Evolutionary conservation across 2,888 invertebrate species (phyloP).

Genomic region (Eueremaeus valkanovi): DNA sequence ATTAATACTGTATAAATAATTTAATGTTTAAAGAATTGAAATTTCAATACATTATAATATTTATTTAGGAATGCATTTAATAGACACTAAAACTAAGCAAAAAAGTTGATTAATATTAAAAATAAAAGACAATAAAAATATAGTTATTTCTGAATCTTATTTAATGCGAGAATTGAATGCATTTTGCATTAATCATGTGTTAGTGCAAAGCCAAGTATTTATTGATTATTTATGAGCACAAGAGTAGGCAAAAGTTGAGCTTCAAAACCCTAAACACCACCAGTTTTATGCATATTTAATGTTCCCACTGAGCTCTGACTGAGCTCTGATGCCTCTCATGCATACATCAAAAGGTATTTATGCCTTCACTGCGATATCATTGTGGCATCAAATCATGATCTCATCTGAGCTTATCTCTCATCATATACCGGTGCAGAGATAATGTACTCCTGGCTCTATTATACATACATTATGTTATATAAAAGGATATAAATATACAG

Average conservation of each 20-base stretch:
- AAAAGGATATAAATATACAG: no score
- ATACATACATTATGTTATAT: not conserved
- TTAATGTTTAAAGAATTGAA: no score
- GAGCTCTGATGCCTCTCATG: constrained; percentile 13
- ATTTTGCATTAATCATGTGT: not conserved
- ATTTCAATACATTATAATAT: no score
- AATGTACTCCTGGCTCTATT: no score
- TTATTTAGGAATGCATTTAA: no score
- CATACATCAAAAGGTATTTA: constrained; percentile 19
- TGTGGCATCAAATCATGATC: constrained; percentile 11
- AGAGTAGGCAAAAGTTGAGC: not conserved
- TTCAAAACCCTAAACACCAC: constrained; percentile 9
- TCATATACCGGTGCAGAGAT: not conserved
- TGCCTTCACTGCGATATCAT: constrained; percentile 7
- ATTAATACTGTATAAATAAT: no score
- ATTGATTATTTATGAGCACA: constrained; percentile 31
- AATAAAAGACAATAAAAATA: no score
- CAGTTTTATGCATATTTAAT: constrained; percentile 33
- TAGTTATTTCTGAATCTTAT: no score
- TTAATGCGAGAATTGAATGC: no score
- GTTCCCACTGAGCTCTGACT: constrained; percentile 15
- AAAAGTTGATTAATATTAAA: no score
- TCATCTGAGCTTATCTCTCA: constrained; percentile 7
- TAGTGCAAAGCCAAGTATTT: constrained; percentile 27
- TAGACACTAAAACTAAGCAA: no score